A percentile compares a stretch with the other conserved stretches of the same genome.
Conservation (phyloP, 2,113 vertebrate species). For the Bambusicola thoracicus region DNA sequence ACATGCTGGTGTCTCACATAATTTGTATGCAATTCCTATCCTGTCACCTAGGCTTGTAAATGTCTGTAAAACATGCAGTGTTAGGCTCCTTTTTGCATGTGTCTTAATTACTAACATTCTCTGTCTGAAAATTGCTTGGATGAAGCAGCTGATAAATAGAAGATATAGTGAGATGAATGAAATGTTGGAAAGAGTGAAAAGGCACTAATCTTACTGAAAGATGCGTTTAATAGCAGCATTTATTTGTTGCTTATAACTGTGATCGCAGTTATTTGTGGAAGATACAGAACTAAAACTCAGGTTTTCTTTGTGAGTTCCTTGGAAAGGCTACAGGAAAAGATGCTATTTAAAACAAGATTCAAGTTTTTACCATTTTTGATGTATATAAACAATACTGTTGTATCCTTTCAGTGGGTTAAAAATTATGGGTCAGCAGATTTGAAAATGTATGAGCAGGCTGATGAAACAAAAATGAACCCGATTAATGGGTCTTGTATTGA, state of each 20-base stretch:
- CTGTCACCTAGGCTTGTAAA: background rate
- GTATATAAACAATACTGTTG: background rate
- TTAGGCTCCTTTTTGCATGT: background rate
- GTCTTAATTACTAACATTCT: background rate
- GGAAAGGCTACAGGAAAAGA: background rate
- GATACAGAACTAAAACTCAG: background rate
- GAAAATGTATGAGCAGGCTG: conserved; percentile 1
- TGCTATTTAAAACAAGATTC: background rate
- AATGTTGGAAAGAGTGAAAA: background rate
- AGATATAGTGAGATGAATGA: background rate
- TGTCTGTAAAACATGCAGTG: background rate
- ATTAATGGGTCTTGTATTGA: background rate
- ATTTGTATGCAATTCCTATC: background rate
- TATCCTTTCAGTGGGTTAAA: background rate
- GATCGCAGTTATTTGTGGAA: background rate
- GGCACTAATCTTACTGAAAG: background rate
- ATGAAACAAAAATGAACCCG: conserved; percentile 22
- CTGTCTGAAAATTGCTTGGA: background rate
- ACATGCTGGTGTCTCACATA: background rate
- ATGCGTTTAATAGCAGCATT: background rate
- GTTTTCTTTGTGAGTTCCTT: background rate
- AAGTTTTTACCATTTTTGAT: background rate
- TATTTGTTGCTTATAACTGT: background rate
- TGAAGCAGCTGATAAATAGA: background rate
- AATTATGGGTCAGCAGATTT: background rate